These are phyloP conservation scores for Diadophis punctatus DNA, from an alignment of 2,113 vertebrate genomes.

Conservation along the genomic window DNA sequence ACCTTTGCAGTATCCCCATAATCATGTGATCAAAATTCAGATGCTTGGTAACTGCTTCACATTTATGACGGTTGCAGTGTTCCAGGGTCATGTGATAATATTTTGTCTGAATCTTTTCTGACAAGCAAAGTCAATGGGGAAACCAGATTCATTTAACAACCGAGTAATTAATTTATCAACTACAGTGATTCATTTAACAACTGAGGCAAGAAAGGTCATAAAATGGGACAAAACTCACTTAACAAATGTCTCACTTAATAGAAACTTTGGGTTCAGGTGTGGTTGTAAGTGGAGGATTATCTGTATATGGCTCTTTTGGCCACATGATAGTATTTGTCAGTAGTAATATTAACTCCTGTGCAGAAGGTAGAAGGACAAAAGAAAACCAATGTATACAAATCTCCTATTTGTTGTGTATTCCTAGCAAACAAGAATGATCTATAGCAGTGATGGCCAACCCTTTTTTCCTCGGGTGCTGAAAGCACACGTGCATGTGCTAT, in stretches of 20 bases:
- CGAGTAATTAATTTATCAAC: background rate
- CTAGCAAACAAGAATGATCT: background rate
- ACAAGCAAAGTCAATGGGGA: background rate
- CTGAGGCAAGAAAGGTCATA: background rate
- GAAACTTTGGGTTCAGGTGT: background rate
- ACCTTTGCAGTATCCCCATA: background rate
- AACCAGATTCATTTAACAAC: background rate
- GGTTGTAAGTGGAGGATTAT: background rate
- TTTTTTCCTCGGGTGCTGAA: too few species aligned
- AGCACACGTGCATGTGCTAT: too few species aligned
- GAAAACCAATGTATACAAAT: background rate
- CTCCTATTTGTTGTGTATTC: background rate
- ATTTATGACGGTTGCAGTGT: background rate
- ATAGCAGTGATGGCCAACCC: too few species aligned
- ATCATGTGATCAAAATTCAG: background rate
- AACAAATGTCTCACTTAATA: background rate
- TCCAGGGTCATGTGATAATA: background rate
- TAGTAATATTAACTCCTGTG: background rate
- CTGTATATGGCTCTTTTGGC: background rate
- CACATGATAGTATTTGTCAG: background rate
- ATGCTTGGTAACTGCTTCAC: background rate
- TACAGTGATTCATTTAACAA: background rate
- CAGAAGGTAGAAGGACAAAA: background rate
- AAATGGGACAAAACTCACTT: background rate
- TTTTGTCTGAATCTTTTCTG: background rate